These are phyloP conservation scores for Tribolium castaneum DNA, from an alignment of 1,140 invertebrate species.

Conservation along the genomic window DNA sequence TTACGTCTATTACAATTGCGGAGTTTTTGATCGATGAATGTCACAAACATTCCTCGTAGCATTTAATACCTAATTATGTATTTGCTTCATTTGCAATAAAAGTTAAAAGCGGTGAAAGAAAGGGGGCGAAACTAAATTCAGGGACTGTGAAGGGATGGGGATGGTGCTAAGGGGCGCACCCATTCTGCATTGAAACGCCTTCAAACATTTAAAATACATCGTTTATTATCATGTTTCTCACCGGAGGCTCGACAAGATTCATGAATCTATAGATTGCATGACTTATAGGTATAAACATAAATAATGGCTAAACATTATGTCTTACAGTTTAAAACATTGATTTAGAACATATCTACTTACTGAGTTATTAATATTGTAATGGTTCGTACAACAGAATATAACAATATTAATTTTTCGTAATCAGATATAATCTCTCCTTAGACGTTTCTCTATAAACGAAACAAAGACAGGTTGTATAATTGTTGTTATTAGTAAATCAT, in stretches of 20 bases:
- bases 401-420: slow-evolving; percentile 30
- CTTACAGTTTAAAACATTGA: slow-evolving; percentile 57
- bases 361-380: slow-evolving; percentile 43
- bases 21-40: too few relatives aligned
- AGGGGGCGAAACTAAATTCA: too few relatives aligned
- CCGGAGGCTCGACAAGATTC: slow-evolving; percentile 58
- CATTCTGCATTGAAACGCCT: neutral
- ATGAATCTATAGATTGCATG: slow-evolving; percentile 54
- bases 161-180: too few relatives aligned
- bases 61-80: too few relatives aligned
- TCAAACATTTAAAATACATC: slow-evolving; percentile 57
- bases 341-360: slow-evolving; percentile 53
- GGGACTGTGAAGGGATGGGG: too few relatives aligned
- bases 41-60: too few relatives aligned
- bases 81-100: too few relatives aligned
- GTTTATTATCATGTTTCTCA: slow-evolving; percentile 58
- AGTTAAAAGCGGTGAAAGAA: too few relatives aligned
- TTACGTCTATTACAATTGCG: too few relatives aligned
- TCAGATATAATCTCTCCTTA: slow-evolving; percentile 18
- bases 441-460: slow-evolving; percentile 20
- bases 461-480: slow-evolving; percentile 8
- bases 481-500: slow-evolving; percentile 21
- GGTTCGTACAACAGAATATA: slow-evolving; percentile 18
- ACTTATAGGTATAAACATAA: slow-evolving; percentile 55
- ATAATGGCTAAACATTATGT: slow-evolving; percentile 53